These are phyloP conservation scores for Xestia rhomboidea DNA, from an alignment of 2,888 invertebrate species.

Conservation along the genomic window DNA sequence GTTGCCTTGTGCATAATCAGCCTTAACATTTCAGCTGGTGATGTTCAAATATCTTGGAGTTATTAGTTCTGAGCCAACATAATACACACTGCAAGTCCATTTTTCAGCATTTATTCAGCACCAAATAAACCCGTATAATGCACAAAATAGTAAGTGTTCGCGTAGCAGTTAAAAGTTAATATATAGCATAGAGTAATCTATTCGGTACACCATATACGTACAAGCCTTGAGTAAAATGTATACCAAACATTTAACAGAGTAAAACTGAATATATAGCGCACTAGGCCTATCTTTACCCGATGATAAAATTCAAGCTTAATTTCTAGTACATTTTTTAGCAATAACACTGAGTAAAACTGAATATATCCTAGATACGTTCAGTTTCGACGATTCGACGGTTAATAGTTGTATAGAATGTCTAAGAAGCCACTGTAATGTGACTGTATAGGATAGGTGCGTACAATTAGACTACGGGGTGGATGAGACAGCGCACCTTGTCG, in stretches of 20 bases:
- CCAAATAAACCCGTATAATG: constrained; percentile 52
- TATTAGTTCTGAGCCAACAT: neutral
- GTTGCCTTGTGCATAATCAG: neutral
- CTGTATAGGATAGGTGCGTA: constrained; percentile 49
- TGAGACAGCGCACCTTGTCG: constrained; percentile 33
- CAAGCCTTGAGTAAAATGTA: constrained; percentile 52
- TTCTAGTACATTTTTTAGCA: constrained; percentile 55
- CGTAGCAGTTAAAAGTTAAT: constrained; percentile 57
- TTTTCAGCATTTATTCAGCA: constrained; percentile 57
- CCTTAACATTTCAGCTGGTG: neutral
- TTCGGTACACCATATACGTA: constrained; percentile 42
- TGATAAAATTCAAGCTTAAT: constrained; percentile 16
- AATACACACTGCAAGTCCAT: constrained; percentile 43
- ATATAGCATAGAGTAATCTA: constrained; percentile 54
- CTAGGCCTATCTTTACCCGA: constrained; percentile 12
- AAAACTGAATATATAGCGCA: constrained; percentile 1
- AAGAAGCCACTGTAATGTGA: constrained; percentile 51
- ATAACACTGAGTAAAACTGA: constrained; percentile 47
- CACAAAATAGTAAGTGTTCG: constrained; percentile 62
- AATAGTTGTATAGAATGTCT: constrained; percentile 40
- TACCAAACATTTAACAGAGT: constrained; percentile 30
- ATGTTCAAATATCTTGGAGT: neutral
- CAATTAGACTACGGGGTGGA: constrained; percentile 48
- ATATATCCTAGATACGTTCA: constrained; percentile 44
- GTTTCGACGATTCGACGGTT: constrained; percentile 39